Conservation (phyloP, 2,113 vertebrate genomes). For the Cromileptes altivelis region DNA sequence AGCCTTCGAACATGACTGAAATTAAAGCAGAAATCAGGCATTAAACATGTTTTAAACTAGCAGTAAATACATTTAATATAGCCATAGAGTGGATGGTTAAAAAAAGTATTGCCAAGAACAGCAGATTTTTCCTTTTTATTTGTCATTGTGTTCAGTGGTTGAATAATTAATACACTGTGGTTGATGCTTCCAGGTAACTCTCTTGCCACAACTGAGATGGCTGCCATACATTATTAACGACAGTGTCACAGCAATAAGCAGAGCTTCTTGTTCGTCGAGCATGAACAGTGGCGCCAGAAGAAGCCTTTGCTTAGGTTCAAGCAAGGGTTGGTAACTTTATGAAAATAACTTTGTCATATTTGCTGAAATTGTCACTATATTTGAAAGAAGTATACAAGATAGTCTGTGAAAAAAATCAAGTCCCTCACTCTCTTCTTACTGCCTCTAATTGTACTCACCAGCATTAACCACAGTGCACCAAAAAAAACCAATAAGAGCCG, state of each 20-base stretch:
- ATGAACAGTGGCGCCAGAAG: not conserved
- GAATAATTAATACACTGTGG: constrained; percentile 35
- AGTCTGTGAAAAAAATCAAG: no score
- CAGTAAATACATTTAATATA: not conserved
- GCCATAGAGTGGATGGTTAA: not conserved
- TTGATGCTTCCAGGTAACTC: constrained; percentile 6
- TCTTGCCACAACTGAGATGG: constrained; percentile 1
- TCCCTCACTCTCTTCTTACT: no score
- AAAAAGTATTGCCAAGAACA: constrained; percentile 8
- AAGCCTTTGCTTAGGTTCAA: not conserved
- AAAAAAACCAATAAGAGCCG: no score
- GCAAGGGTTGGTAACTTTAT: no score
- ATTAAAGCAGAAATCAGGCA: not conserved
- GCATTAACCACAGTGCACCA: no score
- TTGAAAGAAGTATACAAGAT: no score
- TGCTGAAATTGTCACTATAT: no score
- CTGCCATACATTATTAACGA: constrained; percentile 15
- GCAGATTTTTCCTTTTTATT: not conserved
- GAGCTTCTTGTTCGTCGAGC: not conserved
- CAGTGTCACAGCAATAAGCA: constrained; percentile 16
- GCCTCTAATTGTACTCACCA: no score
- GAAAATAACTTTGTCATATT: no score
- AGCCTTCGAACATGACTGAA: not conserved
- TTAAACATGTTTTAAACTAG: not conserved
- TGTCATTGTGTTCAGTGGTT: not conserved